Evolutionary conservation across 1,140 invertebrate species (phyloP).

Genomic region (Elymnias hypermnestra): DNA sequence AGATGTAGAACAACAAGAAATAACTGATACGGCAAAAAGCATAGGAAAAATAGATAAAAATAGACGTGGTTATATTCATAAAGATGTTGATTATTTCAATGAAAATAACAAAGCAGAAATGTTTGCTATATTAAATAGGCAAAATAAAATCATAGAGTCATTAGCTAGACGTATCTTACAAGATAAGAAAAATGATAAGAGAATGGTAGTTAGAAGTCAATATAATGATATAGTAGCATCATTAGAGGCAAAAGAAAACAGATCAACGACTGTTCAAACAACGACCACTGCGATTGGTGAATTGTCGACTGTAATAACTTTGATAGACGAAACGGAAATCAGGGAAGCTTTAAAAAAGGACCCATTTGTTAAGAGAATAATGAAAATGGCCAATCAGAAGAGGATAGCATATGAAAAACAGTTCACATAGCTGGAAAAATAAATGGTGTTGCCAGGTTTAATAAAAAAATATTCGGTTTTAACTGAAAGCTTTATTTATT

Average conservation of each 20-base stretch:
- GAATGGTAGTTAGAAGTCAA: constrained; percentile 8
- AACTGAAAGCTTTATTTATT: too few species aligned
- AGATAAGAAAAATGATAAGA: neutral
- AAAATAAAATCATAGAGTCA: constrained; percentile 17
- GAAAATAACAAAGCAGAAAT: constrained; percentile 9
- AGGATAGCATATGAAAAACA: constrained; percentile 20
- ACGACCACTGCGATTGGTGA: constrained; percentile 8
- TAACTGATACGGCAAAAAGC: too few species aligned
- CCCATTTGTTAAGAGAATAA: constrained; percentile 37
- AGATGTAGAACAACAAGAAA: too few species aligned
- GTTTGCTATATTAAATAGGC: constrained; percentile 19
- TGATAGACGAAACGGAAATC: constrained; percentile 35
- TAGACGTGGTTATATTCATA: too few species aligned
- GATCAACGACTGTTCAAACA: neutral
- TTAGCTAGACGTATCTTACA: neutral
- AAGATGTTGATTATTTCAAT: neutral
- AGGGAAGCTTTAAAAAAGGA: constrained; percentile 33
- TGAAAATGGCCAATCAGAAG: constrained; percentile 36
- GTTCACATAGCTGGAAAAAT: too few species aligned
- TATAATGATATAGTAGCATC: constrained; percentile 27
- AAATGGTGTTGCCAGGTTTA: too few species aligned
- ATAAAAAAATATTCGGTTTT: too few species aligned
- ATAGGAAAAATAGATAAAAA: too few species aligned
- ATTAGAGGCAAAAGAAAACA: constrained; percentile 1
- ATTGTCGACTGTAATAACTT: constrained; percentile 19